Evolutionary conservation across 2,888 invertebrate species (phyloP).

Genomic region (Ophion costatus): DNA sequence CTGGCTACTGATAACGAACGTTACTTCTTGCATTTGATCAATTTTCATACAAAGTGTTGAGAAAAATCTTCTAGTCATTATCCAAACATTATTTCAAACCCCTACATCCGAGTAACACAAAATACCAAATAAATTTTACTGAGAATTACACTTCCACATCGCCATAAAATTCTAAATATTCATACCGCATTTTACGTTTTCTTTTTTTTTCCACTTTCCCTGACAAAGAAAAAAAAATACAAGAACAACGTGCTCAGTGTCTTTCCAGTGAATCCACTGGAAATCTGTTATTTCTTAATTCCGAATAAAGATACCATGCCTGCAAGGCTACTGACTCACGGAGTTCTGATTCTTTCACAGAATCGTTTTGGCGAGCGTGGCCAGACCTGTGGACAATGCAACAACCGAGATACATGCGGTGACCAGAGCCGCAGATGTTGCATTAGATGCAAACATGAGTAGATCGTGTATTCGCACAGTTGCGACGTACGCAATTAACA

Average conservation of each 20-base stretch:
- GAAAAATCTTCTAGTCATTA: neutral
- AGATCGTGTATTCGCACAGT: slow-evolving; percentile 95
- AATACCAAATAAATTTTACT: neutral
- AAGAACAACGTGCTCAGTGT: neutral
- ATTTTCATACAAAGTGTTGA: too few species aligned
- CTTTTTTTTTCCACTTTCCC: too few species aligned
- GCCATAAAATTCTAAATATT: too few species aligned
- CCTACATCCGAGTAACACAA: neutral
- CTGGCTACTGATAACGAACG: slow-evolving; percentile 87
- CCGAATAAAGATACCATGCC: neutral
- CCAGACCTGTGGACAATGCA: slow-evolving; percentile 96
- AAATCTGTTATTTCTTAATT: neutral
- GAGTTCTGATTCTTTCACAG: slow-evolving; percentile 79
- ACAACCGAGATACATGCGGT: slow-evolving; percentile 98
- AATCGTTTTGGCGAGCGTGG: slow-evolving; percentile 91
- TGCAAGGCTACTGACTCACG: neutral
- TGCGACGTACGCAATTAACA: slow-evolving; percentile 94
- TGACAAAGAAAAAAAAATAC: slow-evolving; percentile 83
- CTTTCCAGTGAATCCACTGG: neutral
- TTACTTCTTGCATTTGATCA: too few species aligned
- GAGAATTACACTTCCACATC: neutral
- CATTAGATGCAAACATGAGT: slow-evolving; percentile 86
- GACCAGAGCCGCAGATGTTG: slow-evolving; percentile 90
- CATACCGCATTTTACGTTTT: too few species aligned
- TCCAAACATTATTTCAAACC: neutral